These are phyloP conservation scores for Philonicus albiceps DNA, from an alignment of 2,888 invertebrate species.

Conservation along the genomic window DNA sequence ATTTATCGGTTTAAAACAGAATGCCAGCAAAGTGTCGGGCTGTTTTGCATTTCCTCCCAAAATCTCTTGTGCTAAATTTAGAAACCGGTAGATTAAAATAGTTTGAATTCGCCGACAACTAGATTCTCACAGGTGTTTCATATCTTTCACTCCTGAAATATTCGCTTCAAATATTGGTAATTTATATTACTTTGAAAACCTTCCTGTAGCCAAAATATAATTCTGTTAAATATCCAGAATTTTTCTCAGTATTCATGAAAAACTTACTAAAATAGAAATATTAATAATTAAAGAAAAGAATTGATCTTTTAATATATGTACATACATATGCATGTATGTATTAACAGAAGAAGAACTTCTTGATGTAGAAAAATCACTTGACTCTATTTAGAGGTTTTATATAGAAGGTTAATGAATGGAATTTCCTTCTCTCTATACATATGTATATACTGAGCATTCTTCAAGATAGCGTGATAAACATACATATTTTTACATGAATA, in stretches of 20 bases:
- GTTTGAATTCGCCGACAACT: background rate
- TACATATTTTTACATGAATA: too few relatives aligned
- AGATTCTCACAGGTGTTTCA: background rate
- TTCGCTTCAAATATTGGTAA: background rate
- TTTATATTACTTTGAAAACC: background rate
- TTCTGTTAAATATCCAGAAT: background rate
- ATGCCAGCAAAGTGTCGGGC: background rate
- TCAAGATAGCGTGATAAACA: too few relatives aligned
- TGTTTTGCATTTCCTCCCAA: slow-evolving; percentile 23
- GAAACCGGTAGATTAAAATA: background rate
- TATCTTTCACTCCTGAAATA: background rate
- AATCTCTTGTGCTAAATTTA: background rate
- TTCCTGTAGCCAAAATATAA: background rate
- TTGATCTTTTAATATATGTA: too few relatives aligned
- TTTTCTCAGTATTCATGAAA: background rate
- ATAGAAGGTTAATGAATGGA: too few relatives aligned
- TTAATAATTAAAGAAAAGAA: background rate
- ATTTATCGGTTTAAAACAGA: slow-evolving; percentile 20
- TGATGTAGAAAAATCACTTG: too few relatives aligned
- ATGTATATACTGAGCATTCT: too few relatives aligned
- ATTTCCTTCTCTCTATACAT: too few relatives aligned
- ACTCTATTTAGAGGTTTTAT: too few relatives aligned
- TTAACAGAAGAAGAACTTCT: too few relatives aligned
- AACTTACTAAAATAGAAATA: background rate
- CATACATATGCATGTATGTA: too few relatives aligned